A percentile compares a stretch with the other conserved stretches of the same genome.
Evolutionary conservation across 1,140 invertebrate genomes (phyloP).

Genomic region (Penaeus chinensis): DNA sequence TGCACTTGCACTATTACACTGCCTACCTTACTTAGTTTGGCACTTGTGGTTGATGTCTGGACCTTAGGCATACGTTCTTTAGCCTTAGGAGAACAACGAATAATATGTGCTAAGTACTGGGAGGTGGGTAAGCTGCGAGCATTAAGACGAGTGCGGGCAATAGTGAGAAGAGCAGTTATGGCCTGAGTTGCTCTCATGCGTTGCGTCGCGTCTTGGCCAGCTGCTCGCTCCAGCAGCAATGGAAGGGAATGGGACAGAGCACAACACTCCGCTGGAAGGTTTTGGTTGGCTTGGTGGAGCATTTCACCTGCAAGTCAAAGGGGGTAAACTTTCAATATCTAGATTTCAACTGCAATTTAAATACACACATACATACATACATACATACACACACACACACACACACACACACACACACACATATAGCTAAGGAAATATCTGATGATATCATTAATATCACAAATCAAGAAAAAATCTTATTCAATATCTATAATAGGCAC

Average conservation of each 20-base stretch:
- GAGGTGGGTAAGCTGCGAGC: neutral
- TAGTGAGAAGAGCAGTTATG: conserved; percentile 66
- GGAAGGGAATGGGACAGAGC: conserved; percentile 59
- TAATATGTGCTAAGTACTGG: conserved; percentile 34
- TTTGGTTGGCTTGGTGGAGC: conserved; percentile 81
- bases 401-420: too few relatives aligned
- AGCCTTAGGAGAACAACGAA: conserved; percentile 34
- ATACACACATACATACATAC: too few relatives aligned
- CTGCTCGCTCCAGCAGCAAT: conserved; percentile 55
- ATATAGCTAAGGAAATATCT: too few relatives aligned
- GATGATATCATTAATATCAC: too few relatives aligned
- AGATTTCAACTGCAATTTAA: neutral
- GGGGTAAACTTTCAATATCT: neutral
- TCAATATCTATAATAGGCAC: neutral
- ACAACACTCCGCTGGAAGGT: conserved; percentile 83
- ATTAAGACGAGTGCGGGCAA: conserved; percentile 69
- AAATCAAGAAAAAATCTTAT: too few relatives aligned
- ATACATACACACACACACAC: too few relatives aligned
- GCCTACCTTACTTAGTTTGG: conserved; percentile 47
- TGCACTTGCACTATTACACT: conserved; percentile 63
- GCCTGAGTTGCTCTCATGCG: conserved; percentile 69
- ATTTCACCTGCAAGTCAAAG: conserved; percentile 56
- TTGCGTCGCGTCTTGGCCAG: conserved; percentile 63
- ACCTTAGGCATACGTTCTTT: conserved; percentile 35
- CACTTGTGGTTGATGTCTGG: conserved; percentile 24